Evolutionary conservation across 2,113 vertebrate species (phyloP).

Genomic region (Clarias macrocephalus): DNA sequence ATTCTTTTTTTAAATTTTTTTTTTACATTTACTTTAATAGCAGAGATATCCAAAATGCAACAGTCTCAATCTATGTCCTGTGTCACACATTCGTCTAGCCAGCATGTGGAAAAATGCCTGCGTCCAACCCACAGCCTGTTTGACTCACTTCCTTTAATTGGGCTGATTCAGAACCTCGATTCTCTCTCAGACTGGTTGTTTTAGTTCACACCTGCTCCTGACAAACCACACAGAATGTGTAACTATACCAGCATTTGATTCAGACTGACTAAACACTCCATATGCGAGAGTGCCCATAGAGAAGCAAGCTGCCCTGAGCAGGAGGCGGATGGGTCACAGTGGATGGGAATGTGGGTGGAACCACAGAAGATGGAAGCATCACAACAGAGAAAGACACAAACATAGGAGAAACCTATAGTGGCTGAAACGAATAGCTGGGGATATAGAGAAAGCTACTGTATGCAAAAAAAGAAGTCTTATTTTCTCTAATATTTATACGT

Average conservation of each 20-base stretch:
- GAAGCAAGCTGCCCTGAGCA: background rate
- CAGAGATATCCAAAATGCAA: background rate
- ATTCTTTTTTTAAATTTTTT: background rate
- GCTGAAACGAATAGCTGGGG: background rate
- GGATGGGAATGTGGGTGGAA: constrained; percentile 18
- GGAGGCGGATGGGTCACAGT: constrained; percentile 29
- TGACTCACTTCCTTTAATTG: background rate
- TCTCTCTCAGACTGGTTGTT: background rate
- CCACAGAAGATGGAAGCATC: constrained; percentile 1
- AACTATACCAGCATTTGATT: background rate
- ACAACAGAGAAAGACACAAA: constrained; percentile 11
- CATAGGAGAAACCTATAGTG: background rate
- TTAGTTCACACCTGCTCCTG: background rate
- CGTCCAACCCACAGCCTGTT: background rate
- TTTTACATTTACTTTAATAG: background rate
- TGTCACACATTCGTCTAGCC: background rate
- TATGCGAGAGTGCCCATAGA: constrained; percentile 1
- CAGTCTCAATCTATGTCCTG: background rate
- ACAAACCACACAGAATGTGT: background rate
- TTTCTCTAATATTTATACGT: background rate
- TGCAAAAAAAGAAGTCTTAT: background rate
- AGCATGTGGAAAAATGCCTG: background rate
- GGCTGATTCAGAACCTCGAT: constrained; percentile 7
- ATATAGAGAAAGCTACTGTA: background rate
- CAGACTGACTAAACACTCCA: constrained; percentile 7